Base-by-base conservation (phyloP, 92 coral and sea anemone genomes). In the Zoanthus sociatus region DNA sequence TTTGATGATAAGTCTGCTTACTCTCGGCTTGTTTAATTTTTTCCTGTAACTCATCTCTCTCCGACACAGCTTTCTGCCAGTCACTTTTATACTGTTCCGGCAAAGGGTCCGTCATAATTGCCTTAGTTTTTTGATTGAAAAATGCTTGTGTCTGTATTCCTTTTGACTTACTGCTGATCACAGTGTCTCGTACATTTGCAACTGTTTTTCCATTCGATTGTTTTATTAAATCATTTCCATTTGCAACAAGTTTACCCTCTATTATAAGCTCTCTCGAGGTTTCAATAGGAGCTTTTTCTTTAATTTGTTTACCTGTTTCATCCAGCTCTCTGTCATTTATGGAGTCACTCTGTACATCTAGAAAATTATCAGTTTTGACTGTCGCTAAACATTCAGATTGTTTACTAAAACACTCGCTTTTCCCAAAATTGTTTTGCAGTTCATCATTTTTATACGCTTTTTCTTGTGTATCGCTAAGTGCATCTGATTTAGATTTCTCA, bases 1-100 rank as follows among this genome's bases (percentile, higher is more conserved):
- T 89, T 84, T 94, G 90, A 61, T 92, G 67, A 26, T 79, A 83
- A 64, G 17, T 84, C 64, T 89, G 92, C 56, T 87, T 94, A 18
- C 91, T 94, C 48, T 83, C 87, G 30, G 85, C 74, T 61, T 96
- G 97, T 71, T 93, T 94, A 31, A 89, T 84, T 78, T 88, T 93
- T 58, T 87, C 78, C 15, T 88, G 88, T 54, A 93, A 33, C 0
- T 89, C 87, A 45, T 97, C 98, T 71, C 87, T 95, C 47, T 95
- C 98, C 18, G 89, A 88, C 60, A 83, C 48, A 47, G 81, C 92
- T 83, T 94, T 94, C 67, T 79, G 90, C 75, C 89, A 95, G 58
- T 95, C 96, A 17, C 92, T 87, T 76, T 97, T 97, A 74, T 61
- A 93, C 4, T 94, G 96, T n/a, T 97, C 99, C 76, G 88, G 87